Evolutionary conservation across 1,140 invertebrate species (phyloP).

Genomic region (Halotydeus destructor): DNA sequence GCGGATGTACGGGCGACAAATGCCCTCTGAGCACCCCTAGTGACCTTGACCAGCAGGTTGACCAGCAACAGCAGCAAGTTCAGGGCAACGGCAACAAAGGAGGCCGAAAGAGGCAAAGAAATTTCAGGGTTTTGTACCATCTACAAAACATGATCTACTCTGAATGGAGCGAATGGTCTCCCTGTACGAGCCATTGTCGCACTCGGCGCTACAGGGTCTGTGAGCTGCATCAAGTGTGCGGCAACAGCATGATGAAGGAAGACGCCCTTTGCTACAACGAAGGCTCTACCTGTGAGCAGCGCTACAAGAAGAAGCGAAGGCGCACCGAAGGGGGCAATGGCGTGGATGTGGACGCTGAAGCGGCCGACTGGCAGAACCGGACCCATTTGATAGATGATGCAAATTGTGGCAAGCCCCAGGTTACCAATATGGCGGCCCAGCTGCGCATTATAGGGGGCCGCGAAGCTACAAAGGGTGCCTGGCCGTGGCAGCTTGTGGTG

Average conservation of each 20-base stretch:
- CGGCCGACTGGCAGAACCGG: background rate
- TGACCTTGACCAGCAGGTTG: too few species aligned
- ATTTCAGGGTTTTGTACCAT: slow-evolving; percentile 22
- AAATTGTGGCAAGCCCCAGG: slow-evolving; percentile 3
- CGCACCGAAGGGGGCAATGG: background rate
- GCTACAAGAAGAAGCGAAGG: slow-evolving; percentile 25
- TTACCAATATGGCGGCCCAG: slow-evolving; percentile 10
- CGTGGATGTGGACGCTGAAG: background rate
- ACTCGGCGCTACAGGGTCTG: slow-evolving; percentile 45
- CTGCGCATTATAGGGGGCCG: slow-evolving; percentile 64
- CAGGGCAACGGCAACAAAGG: slow-evolving; percentile 13
- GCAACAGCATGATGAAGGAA: slow-evolving; percentile 46
- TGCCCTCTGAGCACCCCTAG: too few species aligned
- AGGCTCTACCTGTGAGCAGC: slow-evolving; percentile 50
- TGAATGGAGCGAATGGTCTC: slow-evolving; percentile 38
- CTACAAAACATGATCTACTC: slow-evolving; percentile 29
- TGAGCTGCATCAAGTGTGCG: slow-evolving; percentile 44
- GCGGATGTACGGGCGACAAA: slow-evolving; percentile 16
- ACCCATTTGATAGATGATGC: slow-evolving; percentile 7
- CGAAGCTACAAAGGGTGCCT: slow-evolving; percentile 47
- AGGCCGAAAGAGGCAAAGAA: slow-evolving; percentile 8
- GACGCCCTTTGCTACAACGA: slow-evolving; percentile 62
- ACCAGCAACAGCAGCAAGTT: slow-evolving; percentile 15
- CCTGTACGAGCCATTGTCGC: slow-evolving; percentile 35
- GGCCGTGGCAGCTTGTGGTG: slow-evolving; percentile 76